A percentile compares a stretch with the other conserved stretches of the same genome.
phyloP scores from a whole-genome alignment of 2,797 vertebrate genomes.

The Ispidina lecontei region DNA sequence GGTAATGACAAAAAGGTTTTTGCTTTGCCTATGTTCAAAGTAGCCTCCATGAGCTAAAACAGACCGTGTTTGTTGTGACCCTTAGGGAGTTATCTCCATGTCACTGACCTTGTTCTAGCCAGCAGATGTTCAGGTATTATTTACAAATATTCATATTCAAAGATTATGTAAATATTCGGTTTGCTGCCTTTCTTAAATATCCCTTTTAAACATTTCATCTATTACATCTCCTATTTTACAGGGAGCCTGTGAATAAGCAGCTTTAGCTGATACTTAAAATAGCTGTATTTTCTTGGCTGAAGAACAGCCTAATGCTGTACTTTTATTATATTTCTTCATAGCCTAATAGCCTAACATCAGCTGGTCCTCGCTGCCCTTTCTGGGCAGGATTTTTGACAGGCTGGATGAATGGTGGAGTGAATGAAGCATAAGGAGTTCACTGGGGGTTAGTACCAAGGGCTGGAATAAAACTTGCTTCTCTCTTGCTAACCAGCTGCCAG shows the following conservation, averaged over 20 bases:
- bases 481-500: fast-evolving
- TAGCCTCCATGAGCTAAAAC: background rate
- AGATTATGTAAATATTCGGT: constrained; percentile 71
- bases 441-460: background rate
- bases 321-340: constrained; percentile 33
- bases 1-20: background rate
- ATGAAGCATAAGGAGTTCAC: background rate
- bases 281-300: constrained; percentile 62
- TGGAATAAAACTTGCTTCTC: background rate
- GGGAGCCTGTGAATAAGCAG: constrained; percentile 70
- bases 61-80: background rate
- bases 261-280: constrained; percentile 75
- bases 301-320: constrained; percentile 23
- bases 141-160: constrained; percentile 70
- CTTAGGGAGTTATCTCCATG: constrained; percentile 38
- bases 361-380: background rate
- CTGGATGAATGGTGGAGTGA: background rate
- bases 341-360: background rate
- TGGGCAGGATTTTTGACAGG: background rate
- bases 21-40: background rate
- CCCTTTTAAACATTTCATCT: constrained; percentile 60
- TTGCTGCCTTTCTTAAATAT: constrained; percentile 48
- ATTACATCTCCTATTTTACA: constrained; percentile 53
- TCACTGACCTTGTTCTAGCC: constrained; percentile 52
- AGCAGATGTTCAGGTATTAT: constrained; percentile 75